These are phyloP conservation scores for Chlorops oryzae DNA, from an alignment of 1,140 invertebrate species.

Conservation along the genomic window DNA sequence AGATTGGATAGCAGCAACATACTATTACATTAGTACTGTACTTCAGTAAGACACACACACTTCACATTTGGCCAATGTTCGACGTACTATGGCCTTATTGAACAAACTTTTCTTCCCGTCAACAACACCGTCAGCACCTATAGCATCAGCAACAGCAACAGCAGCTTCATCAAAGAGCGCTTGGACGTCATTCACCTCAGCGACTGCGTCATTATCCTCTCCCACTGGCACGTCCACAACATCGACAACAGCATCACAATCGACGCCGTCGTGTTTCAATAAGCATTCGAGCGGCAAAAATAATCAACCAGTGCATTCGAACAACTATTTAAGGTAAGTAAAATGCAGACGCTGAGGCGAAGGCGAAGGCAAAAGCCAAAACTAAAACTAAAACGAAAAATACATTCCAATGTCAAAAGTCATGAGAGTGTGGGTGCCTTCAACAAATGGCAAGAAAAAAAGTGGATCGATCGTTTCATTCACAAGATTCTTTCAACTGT, in stretches of 20 bases:
- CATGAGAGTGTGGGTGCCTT: neutral
- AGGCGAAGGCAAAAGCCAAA: neutral
- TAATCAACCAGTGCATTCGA: constrained; percentile 30
- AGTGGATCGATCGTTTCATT: neutral
- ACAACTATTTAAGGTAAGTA: constrained; percentile 48
- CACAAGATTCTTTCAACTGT: neutral
- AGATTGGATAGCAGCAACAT: no score
- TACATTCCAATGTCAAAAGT: neutral
- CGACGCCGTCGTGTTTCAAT: constrained; percentile 1
- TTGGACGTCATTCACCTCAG: constrained; percentile 15
- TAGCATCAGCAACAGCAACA: neutral
- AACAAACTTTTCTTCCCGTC: constrained; percentile 48
- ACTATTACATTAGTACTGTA: no score
- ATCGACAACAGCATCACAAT: constrained; percentile 10
- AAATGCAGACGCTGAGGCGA: constrained; percentile 4
- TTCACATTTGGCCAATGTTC: no score
- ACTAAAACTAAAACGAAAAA: neutral
- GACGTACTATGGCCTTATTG: constrained; percentile 46
- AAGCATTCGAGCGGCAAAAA: constrained; percentile 26
- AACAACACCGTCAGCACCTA: constrained; percentile 25
- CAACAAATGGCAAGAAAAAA: neutral
- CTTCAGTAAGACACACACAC: no score
- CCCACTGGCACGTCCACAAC: constrained; percentile 2
- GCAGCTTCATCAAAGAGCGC: constrained; percentile 7
- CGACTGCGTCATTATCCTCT: constrained; percentile 13